Base-by-base conservation (phyloP, 2,113 vertebrate species). In the Mobula birostris region DNA sequence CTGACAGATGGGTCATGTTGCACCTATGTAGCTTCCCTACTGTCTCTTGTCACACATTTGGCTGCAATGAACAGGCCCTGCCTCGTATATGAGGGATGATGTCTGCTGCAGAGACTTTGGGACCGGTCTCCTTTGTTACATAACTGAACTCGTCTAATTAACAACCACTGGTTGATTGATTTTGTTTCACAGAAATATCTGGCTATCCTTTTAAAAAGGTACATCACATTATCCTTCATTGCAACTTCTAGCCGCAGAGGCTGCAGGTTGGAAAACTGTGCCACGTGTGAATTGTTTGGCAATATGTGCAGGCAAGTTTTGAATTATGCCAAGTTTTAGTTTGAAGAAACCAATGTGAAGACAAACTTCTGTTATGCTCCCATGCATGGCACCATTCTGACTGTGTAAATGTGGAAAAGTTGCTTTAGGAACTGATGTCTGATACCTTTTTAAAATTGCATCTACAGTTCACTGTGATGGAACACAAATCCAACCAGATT, bases 141-240 rank as follows among this genome's bases (percentile, higher is more conserved):
- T 78, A n/a, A 66, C 78, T 95, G 88, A 95, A 94, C 77, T 68
- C 78, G 90, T 5, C 87, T 95, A 95, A 95, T 96, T 96, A 96
- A 94, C 94, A 95, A 94, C 56, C 79, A 94, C 40, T 36, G 94
- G 27, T 94, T 95, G 94, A 95, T 95, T 96, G 95, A 95, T 96
- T 95, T 96, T 94, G 56, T 78, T 94, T 80, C 74, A 95, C 94
- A 74, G 95, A 95, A 94, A 94, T 79, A 95, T 94, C 94, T 95
- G 94, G 82, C 94, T 95, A 24, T 82, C 90, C 94, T 94, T 93
- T 56, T 15, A 68, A 74, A 93, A 93, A 74, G 9, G 68, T 72
- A 48, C 21, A 76, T 56, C 68, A 48, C 56, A 74, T 29, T 76
- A 29, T 36, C 27, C 40, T 93, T 74, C n/a, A 17, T 24, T 93